Base-by-base conservation (phyloP, 2,888 invertebrate genomes). In the Anorthoa munda region DNA sequence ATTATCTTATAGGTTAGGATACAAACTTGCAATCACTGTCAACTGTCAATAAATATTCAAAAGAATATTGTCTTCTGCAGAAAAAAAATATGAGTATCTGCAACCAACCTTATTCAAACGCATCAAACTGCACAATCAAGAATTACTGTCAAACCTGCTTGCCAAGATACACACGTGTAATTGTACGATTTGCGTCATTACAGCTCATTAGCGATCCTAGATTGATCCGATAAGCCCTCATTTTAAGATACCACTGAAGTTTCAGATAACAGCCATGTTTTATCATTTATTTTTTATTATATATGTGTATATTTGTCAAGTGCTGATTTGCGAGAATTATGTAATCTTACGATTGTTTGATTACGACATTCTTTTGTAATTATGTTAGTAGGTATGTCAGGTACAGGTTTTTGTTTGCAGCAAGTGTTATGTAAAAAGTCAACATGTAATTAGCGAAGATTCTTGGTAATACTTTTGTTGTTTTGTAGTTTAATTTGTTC, bases 241-340 rank as follows among this genome's bases (percentile, higher is more conserved):
- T 60, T 66, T 69, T 77, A 64, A 83, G 89, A 91, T 90, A 92
- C 61, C 74, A 77, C 61, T 85, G 82, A 84, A 83, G 86, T 82
- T 86, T 85, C 81, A 86, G 90, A 90, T 92, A 90, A 87, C 55
- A 51, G 11, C 71, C 72, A 79, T 67, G 74, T 63, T 91, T 92
- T 91, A 90, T 92, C 89, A 79, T 77, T 77, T 61, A 56, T 72
- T 77, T 69, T 74, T 81, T 63, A 51, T 72, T 72, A 31, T 21
- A 31, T 21, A 31, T 56, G 39, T 65, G 55, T 55, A 55, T 72
- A n/a, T 68, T 77, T 74, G 53, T 66, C 12, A 12, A 72, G 63
- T 59, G 55, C n/a, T 55, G 66, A 77, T 68, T 80, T 72, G 15
- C 15, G 5, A 68, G 58, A 56, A 80, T 77, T 77, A 51, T 73